A percentile compares a stretch with the other conserved stretches of the same genome.
Evolutionary conservation across 2,888 invertebrate genomes (phyloP).

Genomic region (Heliconius hortense): DNA sequence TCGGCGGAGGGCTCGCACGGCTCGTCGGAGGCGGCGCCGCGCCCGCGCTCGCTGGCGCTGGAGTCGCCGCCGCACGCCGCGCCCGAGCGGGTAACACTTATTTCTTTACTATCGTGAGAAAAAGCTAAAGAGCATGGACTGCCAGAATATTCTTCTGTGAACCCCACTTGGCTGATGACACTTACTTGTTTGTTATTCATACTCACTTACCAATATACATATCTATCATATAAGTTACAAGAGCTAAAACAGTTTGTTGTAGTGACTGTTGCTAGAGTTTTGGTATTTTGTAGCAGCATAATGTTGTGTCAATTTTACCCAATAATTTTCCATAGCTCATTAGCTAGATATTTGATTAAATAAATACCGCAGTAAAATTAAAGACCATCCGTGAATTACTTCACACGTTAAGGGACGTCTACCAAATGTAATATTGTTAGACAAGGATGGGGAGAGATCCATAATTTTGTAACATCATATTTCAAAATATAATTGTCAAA

Average conservation of each 20-base stretch:
- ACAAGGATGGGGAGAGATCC: too few relatives aligned
- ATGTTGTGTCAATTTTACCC: background rate
- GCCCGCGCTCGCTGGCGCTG: slow-evolving; percentile 70
- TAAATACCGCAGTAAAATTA: background rate
- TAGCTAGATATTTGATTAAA: too few relatives aligned
- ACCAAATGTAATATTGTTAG: too few relatives aligned
- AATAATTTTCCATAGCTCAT: background rate
- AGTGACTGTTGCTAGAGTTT: slow-evolving; percentile 9
- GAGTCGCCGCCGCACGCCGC: slow-evolving; percentile 38
- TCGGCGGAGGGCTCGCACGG: slow-evolving; percentile 66
- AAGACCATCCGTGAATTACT: background rate
- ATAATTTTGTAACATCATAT: too few relatives aligned
- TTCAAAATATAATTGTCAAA: background rate
- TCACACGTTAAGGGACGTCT: background rate
- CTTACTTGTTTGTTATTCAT: background rate
- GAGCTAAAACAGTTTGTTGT: background rate
- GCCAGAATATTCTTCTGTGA: background rate
- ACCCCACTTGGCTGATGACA: background rate
- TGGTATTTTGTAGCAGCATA: background rate
- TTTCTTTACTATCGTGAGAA: too few relatives aligned
- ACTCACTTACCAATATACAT: too few relatives aligned
- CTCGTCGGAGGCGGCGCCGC: slow-evolving; percentile 69
- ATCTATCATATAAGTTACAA: background rate
- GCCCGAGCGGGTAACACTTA: background rate
- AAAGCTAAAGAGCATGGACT: too few relatives aligned